Evolutionary conservation across 1,140 invertebrate species (phyloP), one percentile per base, ranked within the genome.

Genomic region (Drosophila bocqueti): DNA sequence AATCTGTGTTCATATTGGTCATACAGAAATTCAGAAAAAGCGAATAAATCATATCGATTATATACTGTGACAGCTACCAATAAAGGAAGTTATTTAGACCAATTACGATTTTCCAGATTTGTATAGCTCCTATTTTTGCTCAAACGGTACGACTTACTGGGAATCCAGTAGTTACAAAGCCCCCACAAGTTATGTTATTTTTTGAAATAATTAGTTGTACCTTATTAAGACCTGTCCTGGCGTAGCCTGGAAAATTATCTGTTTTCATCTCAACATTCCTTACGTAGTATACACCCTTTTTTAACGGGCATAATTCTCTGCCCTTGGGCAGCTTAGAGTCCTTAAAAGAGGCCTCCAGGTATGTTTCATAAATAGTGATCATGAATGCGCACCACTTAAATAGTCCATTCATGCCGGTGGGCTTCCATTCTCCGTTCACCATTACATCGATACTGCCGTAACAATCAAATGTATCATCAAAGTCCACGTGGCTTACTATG

Each of bases 191-290:
- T 40, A 11, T 24, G 15, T 40, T 40, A 40, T 40, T 26, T 40
- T 57, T 40, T 13, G 1, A 0, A 7, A 40, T 0, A n/a, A 1
- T 3, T 24, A 24, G 0, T 10, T 24, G 2, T 0, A 15, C 0
- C 21, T 3, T 57, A 26, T 16, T 40, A 6, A 3, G 15, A 57
- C 54, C 54, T 16, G 4, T 21, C 10, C 0, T 6, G 2, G 9
- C 15, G 15, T 24, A 57, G 2, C 0, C 0, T 24, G 9, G 4
- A 21, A 21, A 55, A 24, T 24, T n/a, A 0, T n/a, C 21, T 24
- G 21, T 0, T 3, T n/a, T 1, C 0, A 55, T 0, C 2, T 6
- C 4, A n/a, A 24, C 9, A 38, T 55, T 55, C 15, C 4, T 40
- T 1, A 55, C 0, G 34, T 40, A 24, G 34, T 55, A 55, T 40